Base-by-base conservation (phyloP, 2,113 vertebrate species). In the Terrapene triunguis region DNA sequence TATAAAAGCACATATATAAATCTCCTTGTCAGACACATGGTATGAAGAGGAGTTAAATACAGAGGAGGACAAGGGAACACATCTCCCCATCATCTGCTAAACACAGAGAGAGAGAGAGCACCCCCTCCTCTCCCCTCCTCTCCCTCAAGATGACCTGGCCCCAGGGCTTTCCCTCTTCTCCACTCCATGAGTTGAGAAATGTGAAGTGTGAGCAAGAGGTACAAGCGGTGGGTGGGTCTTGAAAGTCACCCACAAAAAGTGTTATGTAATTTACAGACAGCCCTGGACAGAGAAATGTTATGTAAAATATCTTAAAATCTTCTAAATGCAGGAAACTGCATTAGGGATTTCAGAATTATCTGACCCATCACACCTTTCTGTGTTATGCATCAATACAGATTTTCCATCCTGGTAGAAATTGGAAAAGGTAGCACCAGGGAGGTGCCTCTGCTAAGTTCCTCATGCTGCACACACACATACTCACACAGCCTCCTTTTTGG, bases 31-130 rank as follows among this genome's bases (percentile, higher is more conserved):
- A 90, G 59, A 92, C 85, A 38, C 14, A 8, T 83, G 17, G 17
- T 90, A 48, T 90, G 87, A 89, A 87, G n/a, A 72, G 72, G 57
- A 83, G 53, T 89, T 94, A 42, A 92, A 59, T 4, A 42, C 89
- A 55, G 48, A 80, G 38, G 87, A 89, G 24, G 79, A 51, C 74
- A 87, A 91, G 29, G 17, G 10, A 90, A 80, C 32, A 76, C 2
- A 82, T 13, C n/a, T 79, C 54, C 21, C 4, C 44, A 32, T 0
- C 0, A 0, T 24, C 9, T 93, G 76, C 19, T 83, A 84, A 87
- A 76, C 16, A 85, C 0, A 92, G 21, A 90, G 27, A 38, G 27
- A 38, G 35, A n/a, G 59, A n/a, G 14, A 81, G 17, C 92, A 90
- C 83, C 16, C 4, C 4, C 47, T 74, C 89, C 16, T 44, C 44